A percentile compares a stretch with the other conserved stretches of the same genome.
Conservation (phyloP, 23 tunicate genomes). For the Corella eumyota region DNA sequence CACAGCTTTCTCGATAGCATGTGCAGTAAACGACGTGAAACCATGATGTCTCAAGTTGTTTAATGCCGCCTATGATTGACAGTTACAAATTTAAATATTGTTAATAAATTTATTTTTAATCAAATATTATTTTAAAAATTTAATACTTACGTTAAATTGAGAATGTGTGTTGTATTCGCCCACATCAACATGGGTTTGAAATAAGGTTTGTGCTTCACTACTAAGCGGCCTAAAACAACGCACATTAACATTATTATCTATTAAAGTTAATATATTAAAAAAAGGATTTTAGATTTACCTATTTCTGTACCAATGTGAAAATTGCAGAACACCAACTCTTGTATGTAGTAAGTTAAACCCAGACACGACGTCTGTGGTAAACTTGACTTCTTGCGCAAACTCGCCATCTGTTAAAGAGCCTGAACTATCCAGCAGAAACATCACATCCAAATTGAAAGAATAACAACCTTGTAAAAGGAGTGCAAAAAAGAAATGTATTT, state of each 20-base stretch:
- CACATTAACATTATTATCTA: no score
- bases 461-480: slow-evolving; percentile 21
- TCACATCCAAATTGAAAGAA: slow-evolving; percentile 9
- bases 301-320: slow-evolving; percentile 28
- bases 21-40: slow-evolving; percentile 49
- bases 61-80: slow-evolving; percentile 14
- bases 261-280: background rate
- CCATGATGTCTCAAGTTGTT: slow-evolving; percentile 26
- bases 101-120: no score
- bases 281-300: slow-evolving; percentile 8
- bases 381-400: slow-evolving; percentile 13
- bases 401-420: slow-evolving; percentile 13
- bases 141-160: slow-evolving; percentile 6
- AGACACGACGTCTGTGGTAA: slow-evolving; percentile 13
- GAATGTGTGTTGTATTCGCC: background rate
- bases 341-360: slow-evolving; percentile 11
- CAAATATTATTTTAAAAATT: no score
- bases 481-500: no score
- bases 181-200: slow-evolving; percentile 7
- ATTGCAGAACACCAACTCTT: slow-evolving; percentile 51
- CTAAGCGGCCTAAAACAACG: no score
- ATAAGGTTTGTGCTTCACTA: background rate
- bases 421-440: slow-evolving; percentile 50
- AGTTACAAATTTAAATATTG: no score
- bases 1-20: slow-evolving; percentile 30